These are phyloP conservation scores for Acrobasis suavella DNA, from an alignment of 2,888 invertebrate species.

Conservation along the genomic window DNA sequence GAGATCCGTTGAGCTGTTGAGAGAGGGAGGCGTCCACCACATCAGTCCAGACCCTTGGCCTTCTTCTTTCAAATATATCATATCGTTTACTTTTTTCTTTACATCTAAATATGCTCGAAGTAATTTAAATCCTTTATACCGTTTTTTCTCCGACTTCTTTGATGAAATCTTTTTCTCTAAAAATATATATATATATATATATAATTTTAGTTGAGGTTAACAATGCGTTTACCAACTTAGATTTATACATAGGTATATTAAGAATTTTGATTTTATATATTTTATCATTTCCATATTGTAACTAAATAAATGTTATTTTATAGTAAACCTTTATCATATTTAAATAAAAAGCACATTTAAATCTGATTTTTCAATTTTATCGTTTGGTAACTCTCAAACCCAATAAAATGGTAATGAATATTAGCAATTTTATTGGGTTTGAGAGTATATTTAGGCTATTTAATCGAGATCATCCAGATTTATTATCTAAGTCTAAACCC, in stretches of 20 bases:
- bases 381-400: too few species aligned
- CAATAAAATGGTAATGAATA: not conserved
- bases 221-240: too few species aligned
- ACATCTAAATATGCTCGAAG: slow-evolving; percentile 69
- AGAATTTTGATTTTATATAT: too few species aligned
- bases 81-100: slow-evolving; percentile 69
- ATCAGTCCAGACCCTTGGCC: slow-evolving; percentile 74
- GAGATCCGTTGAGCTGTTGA: slow-evolving; percentile 85
- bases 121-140: slow-evolving; percentile 82
- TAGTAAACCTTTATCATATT: too few species aligned
- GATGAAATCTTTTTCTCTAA: slow-evolving; percentile 57
- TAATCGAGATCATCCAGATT: not conserved
- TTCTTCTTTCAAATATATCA: slow-evolving; percentile 74
- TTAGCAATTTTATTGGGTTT: not conserved
- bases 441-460: not conserved
- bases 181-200: too few species aligned
- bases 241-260: too few species aligned
- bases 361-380: not conserved
- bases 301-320: too few species aligned
- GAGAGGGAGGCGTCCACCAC: slow-evolving; percentile 77
- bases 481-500: not conserved
- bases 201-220: slow-evolving; percentile 24
- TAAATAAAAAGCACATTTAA: not conserved
- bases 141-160: slow-evolving; percentile 70
- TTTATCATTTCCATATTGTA: too few species aligned